Conservation (phyloP, 2,113 vertebrate species). For the Orcinus orca region DNA sequence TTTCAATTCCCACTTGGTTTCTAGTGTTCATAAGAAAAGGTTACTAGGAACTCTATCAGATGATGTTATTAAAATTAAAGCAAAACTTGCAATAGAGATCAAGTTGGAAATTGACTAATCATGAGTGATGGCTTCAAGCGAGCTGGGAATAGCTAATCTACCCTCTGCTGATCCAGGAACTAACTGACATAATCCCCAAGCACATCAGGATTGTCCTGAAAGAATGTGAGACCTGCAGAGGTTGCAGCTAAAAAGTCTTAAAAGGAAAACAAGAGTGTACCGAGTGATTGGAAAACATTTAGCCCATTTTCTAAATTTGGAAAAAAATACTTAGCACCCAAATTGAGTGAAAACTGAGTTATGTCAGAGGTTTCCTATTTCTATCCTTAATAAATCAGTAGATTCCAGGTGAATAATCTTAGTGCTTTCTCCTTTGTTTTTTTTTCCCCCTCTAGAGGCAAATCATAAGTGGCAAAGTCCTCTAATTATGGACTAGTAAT, state of each 20-base stretch:
- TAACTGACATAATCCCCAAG: neutral
- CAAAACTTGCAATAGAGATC: conserved; percentile 69
- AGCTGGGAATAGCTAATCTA: conserved; percentile 6
- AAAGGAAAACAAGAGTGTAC: neutral
- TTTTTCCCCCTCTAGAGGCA: neutral
- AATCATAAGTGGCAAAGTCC: neutral
- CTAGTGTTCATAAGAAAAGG: neutral
- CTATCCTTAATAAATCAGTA: neutral
- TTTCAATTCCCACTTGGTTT: neutral
- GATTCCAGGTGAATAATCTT: neutral
- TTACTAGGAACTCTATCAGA: neutral
- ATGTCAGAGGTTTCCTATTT: neutral
- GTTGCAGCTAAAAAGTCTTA: neutral
- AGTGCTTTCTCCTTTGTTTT: neutral
- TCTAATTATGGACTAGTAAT: neutral
- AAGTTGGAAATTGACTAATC: conserved; percentile 50
- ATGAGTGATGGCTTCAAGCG: conserved; percentile 55
- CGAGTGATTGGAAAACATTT: neutral
- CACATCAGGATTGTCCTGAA: neutral
- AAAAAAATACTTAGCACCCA: neutral
- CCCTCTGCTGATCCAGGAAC: neutral
- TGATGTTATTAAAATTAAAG: conserved; percentile 49
- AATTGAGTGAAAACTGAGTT: conserved; percentile 8
- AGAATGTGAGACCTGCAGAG: neutral
- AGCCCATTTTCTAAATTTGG: neutral